phyloP scores from a whole-genome alignment of 1,140 invertebrate genomes.

The Sitophilus oryzae region DNA sequence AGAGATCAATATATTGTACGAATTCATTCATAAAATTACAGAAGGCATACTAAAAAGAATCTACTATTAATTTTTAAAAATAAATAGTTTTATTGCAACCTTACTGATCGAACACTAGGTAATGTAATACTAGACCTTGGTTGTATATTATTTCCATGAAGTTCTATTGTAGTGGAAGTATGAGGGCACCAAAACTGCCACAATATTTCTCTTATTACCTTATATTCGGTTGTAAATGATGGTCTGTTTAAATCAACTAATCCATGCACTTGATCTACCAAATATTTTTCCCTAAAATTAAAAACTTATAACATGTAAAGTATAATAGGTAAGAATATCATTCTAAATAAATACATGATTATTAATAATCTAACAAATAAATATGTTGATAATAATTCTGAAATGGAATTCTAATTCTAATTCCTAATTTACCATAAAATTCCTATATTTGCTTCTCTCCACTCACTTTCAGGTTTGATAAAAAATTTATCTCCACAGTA shows the following conservation, averaged over 20 bases:
- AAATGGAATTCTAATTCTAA: too few relatives aligned
- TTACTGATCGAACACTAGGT: slow-evolving; percentile 37
- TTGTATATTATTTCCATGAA: slow-evolving; percentile 29
- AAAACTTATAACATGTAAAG: neutral
- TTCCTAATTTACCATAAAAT: slow-evolving; percentile 32
- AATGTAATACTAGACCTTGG: slow-evolving; percentile 36
- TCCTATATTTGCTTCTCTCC: slow-evolving; percentile 34
- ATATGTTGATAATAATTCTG: too few relatives aligned
- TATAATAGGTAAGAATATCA: neutral
- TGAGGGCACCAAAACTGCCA: slow-evolving; percentile 38
- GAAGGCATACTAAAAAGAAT: slow-evolving; percentile 32
- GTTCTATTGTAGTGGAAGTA: slow-evolving; percentile 33
- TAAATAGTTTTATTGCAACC: slow-evolving; percentile 8
- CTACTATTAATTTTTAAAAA: neutral
- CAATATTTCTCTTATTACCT: slow-evolving; percentile 39
- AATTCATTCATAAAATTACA: slow-evolving; percentile 34
- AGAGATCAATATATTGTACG: slow-evolving; percentile 34
- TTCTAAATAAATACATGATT: neutral
- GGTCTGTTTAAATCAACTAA: slow-evolving; percentile 28
- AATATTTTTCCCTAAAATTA: slow-evolving; percentile 33
- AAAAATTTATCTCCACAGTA: slow-evolving; percentile 23
- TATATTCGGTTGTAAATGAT: slow-evolving; percentile 39
- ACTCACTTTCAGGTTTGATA: slow-evolving; percentile 30
- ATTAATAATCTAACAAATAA: neutral
- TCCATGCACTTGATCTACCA: slow-evolving; percentile 27